These are phyloP conservation scores for Chaenogobius annularis DNA, from an alignment of 2,113 vertebrate genomes.

Conservation along the genomic window DNA sequence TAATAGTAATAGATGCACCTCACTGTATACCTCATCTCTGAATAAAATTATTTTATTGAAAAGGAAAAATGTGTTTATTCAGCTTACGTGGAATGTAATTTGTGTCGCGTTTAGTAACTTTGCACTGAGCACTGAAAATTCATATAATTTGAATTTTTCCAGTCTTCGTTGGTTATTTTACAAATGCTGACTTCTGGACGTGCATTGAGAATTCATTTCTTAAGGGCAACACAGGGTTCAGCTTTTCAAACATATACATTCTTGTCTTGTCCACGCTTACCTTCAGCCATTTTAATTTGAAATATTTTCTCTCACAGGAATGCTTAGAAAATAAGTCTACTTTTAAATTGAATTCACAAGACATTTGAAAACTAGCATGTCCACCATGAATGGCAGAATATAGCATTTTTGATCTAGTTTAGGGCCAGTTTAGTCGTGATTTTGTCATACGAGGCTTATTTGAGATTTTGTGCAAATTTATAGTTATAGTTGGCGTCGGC, in stretches of 20 bases:
- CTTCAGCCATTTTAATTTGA: not conserved
- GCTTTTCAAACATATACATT: slow-evolving; percentile 4
- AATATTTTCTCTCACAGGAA: not conserved
- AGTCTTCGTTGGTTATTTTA: not conserved
- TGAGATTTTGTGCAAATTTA: not conserved
- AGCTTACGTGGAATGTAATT: slow-evolving; percentile 7
- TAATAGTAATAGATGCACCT: slow-evolving; percentile 15
- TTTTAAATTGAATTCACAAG: not conserved
- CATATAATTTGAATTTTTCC: not conserved
- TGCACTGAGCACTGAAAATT: not conserved
- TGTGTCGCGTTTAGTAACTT: not conserved
- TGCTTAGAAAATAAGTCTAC: not conserved
- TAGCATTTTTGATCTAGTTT: not conserved
- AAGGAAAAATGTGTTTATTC: slow-evolving; percentile 4
- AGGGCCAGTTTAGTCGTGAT: not conserved
- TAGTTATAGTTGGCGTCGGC: too few relatives aligned
- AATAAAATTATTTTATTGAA: slow-evolving; percentile 1
- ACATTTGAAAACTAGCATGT: not conserved
- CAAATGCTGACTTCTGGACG: not conserved
- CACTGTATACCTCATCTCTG: slow-evolving; percentile 11
- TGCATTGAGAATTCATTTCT: slow-evolving; percentile 4
- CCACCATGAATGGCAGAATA: not conserved
- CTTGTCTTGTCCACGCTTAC: not conserved
- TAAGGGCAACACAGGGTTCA: not conserved
- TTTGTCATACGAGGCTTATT: not conserved